Base-by-base conservation (phyloP, 2,888 invertebrate species). In the Neoascia interrupta region DNA sequence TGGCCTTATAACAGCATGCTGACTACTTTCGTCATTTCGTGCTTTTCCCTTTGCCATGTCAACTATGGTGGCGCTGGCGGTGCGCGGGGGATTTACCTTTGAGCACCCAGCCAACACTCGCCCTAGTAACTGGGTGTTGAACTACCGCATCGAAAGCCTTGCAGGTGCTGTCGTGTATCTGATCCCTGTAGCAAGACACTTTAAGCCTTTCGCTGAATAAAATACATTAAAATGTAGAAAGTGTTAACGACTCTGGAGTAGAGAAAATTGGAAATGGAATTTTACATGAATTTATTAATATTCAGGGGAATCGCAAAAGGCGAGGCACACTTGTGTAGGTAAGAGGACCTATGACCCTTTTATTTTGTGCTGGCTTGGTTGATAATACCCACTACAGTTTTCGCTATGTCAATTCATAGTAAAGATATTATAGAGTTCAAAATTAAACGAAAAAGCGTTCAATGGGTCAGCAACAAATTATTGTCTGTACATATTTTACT, bases 211-310 rank as follows among this genome's bases (percentile, higher is more conserved):
- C 61, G 49, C 43, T 61, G 73, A 73, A 68, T 68, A 39, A 73
- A 73, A 68, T 61, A 73, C 49, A 79, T 79, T 79, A 73, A 73
- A 68, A 73, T 79, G 60, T 47, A 79, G 49, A 61, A 61, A 45
- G 61, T 66, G 66, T 72, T n/a, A 66, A 66, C 66, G 41, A 37
- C 66, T 54, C 18, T 47, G 41, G 60, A 66, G 60, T 66, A 47
- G 31, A 34, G 64, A 69, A 58, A 54, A 61, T 66, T 54, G 26
- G n/a, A 66, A 66, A 61, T 72, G 60, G 60, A 49, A 61, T 66
- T 66, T 72, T 66, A 66, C 45, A 63, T 56, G 63, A 51, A 72
- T 34, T 79, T 49, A 79, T 72, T 70, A 79, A 79, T 72, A 72
- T 66, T 61, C 54, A 60, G 54, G 23, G 13, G 69, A 26, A 10